These are phyloP conservation scores for Turritopsis rubra DNA, from an alignment of 30 jellyfish, hydroid and myxozoan species.

Conservation along the genomic window DNA sequence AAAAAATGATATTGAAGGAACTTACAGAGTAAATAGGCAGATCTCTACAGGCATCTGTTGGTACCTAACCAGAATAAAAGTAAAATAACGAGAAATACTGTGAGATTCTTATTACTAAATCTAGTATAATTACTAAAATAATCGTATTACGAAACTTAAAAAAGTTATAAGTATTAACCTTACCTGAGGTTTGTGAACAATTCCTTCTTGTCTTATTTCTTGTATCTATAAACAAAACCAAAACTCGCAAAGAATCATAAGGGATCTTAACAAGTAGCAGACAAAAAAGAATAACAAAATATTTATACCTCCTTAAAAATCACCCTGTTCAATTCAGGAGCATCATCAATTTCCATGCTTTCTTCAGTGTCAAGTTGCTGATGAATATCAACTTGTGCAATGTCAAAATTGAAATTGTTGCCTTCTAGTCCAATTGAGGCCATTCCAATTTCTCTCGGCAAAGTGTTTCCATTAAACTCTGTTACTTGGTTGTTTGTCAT, in stretches of 20 bases:
- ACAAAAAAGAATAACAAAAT: background rate
- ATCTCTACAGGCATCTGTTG: background rate
- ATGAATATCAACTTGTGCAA: background rate
- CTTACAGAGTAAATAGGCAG: conserved; percentile 27
- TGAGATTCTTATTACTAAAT: too few relatives aligned
- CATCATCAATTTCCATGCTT: conserved; percentile 76
- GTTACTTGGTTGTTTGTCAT: background rate
- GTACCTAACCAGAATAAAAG: background rate
- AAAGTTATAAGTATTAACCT: too few relatives aligned
- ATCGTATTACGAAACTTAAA: too few relatives aligned
- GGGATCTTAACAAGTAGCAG: background rate
- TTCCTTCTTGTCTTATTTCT: conserved; percentile 17
- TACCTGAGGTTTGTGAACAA: conserved; percentile 31
- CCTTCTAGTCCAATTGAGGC: background rate
- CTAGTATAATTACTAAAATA: too few relatives aligned
- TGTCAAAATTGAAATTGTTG: background rate
- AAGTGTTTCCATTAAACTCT: background rate
- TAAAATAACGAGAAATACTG: background rate
- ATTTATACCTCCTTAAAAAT: conserved; percentile 55
- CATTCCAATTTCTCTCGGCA: background rate
- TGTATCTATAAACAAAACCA: conserved; percentile 22
- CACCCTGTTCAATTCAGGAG: conserved; percentile 29
- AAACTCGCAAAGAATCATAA: background rate
- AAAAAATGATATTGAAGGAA: background rate
- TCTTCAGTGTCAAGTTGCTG: conserved; percentile 24